phyloP scores from a whole-genome alignment of 1,140 invertebrate species.

The Dendrolimus kikuchii region DNA sequence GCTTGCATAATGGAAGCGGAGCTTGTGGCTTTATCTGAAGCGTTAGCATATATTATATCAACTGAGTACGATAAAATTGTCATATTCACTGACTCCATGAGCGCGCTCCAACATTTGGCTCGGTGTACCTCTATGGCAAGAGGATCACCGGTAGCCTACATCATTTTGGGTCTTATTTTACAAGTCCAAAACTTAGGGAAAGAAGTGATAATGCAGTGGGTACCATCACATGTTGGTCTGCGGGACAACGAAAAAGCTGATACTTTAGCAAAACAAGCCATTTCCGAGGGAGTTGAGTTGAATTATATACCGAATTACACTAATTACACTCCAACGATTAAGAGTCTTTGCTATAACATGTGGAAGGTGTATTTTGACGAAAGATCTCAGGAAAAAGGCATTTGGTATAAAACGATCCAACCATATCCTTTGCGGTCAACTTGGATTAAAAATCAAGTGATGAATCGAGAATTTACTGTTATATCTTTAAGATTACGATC shows the following conservation, averaged over 20 bases:
- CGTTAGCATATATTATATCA: conserved; percentile 10
- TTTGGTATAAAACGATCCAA: conserved; percentile 7
- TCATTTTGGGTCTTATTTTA: too few species aligned
- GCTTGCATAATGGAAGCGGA: conserved; percentile 4
- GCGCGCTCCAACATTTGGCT: conserved; percentile 21
- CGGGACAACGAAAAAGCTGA: too few species aligned
- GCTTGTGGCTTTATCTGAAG: conserved; percentile 9
- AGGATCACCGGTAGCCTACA: conserved; percentile 16
- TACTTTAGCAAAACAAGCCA: too few species aligned
- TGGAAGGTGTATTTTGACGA: too few species aligned
- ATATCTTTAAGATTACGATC: too few species aligned
- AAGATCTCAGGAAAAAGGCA: too few species aligned
- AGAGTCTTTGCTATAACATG: conserved; percentile 17
- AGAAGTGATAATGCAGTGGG: too few species aligned
- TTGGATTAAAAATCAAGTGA: conserved; percentile 8
- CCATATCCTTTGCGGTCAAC: conserved; percentile 1
- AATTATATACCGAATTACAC: conserved; percentile 8
- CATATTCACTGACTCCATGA: conserved; percentile 21
- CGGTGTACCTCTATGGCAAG: conserved; percentile 18
- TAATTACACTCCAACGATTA: conserved; percentile 7
- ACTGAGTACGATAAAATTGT: conserved; percentile 14
- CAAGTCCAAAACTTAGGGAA: too few species aligned
- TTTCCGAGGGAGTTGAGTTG: neutral
- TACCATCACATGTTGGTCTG: too few species aligned
- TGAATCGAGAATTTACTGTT: neutral